Evolutionary conservation across 2,888 invertebrate species (phyloP).

Genomic region (Amblyjoppa proteus): DNA sequence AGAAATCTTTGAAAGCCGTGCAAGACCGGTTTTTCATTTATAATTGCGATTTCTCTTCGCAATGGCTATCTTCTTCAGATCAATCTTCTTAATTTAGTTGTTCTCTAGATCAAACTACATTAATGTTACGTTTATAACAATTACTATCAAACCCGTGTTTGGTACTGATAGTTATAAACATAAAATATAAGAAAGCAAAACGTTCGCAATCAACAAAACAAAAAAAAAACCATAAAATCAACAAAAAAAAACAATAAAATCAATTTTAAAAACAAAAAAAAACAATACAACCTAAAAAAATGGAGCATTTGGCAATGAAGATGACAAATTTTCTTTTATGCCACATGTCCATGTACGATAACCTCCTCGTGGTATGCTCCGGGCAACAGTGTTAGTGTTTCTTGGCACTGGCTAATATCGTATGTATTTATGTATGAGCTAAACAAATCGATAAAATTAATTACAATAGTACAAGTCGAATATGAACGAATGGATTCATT

Average conservation of each 20-base stretch:
- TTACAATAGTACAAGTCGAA: too few relatives aligned
- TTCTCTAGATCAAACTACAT: neutral
- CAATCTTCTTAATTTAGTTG: neutral
- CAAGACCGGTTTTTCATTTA: slow-evolving; percentile 24
- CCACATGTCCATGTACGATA: slow-evolving; percentile 8
- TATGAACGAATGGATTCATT: too few relatives aligned
- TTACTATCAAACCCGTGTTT: neutral
- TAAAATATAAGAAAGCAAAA: neutral
- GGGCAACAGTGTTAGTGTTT: slow-evolving; percentile 5
- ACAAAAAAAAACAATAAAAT: neutral
- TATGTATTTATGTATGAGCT: neutral
- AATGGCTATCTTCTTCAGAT: slow-evolving; percentile 12
- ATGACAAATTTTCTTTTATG: neutral
- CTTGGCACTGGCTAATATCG: slow-evolving; percentile 16
- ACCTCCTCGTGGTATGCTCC: slow-evolving; percentile 32
- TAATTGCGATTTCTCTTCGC: slow-evolving; percentile 30
- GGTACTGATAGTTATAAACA: neutral
- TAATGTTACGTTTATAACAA: too few relatives aligned
- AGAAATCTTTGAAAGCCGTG: neutral
- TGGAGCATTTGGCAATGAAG: slow-evolving; percentile 8
- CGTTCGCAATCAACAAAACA: slow-evolving; percentile 5
- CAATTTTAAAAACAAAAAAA: neutral
- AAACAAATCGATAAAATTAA: too few relatives aligned
- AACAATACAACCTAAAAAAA: slow-evolving; percentile 4
- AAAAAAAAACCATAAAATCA: neutral